Conservation (phyloP, 2,888 invertebrate species). For the Drosophila dives region DNA sequence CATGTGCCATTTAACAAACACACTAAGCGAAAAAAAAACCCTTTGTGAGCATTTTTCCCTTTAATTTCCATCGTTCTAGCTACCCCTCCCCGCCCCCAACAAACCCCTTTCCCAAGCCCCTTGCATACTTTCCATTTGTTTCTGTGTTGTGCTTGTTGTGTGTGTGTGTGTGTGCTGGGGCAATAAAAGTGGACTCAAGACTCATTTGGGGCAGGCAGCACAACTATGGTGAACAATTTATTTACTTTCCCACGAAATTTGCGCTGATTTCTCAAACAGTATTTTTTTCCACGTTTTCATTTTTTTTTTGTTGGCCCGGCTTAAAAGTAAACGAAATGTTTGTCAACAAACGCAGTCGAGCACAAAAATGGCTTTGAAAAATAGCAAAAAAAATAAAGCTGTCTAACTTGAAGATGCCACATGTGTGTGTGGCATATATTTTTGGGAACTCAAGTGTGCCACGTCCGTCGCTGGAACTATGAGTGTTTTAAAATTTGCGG, state of each 20-base stretch:
- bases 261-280: conserved; percentile 63
- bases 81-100: conserved; percentile 12
- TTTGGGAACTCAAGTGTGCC: conserved; percentile 57
- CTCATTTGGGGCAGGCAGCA: conserved; percentile 51
- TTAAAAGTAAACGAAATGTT: conserved; percentile 56
- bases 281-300: conserved; percentile 15
- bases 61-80: conserved; percentile 58
- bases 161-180: conserved; percentile 17
- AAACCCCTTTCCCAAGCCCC: conserved; percentile 24
- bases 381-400: conserved; percentile 12
- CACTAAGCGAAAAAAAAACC: conserved; percentile 60
- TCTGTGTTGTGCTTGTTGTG: conserved; percentile 31
- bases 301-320: conserved; percentile 64
- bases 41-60: conserved; percentile 73
- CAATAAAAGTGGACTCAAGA: conserved; percentile 75
- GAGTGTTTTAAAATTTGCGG: conserved; percentile 76
- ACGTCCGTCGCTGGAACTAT: conserved; percentile 64
- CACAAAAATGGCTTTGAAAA: conserved; percentile 66
- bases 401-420: conserved; percentile 24
- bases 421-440: conserved; percentile 52
- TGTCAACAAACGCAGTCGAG: conserved; percentile 78
- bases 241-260: conserved; percentile 79
- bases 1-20: conserved; percentile 77
- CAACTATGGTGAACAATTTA: conserved; percentile 73
- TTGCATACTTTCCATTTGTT: conserved; percentile 43